Evolutionary conservation across 2,888 invertebrate species (phyloP), one percentile per base, ranked within the genome.

Genomic region (Meiosimyza platycephala): DNA sequence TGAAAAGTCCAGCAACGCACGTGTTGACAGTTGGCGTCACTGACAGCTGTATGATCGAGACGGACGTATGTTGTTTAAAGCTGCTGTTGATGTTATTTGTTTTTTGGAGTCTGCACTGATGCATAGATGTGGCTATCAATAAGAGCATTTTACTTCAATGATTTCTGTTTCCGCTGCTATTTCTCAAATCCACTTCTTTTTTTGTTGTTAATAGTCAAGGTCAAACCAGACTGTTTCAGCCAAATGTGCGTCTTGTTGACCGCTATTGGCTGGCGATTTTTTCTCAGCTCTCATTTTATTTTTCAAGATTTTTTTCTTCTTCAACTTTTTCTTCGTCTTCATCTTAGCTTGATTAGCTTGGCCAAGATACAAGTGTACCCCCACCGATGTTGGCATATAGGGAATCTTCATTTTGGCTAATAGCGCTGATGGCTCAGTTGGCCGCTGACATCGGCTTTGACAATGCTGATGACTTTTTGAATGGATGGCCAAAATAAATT

Each of bases 41-140:
- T 81, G 68, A 72, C 76, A 76, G 81, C 84, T 85, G 85, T 83
- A 85, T 85, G 81, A 84, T 86, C 85, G 86, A 85, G 85, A 86
- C 85, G 85, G 83, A 86, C 85, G 80, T 78, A 79, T 72, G 54
- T 66, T 74, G 57, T 18, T 63, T 70, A 72, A 12, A 73, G 68
- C 73, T 74, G 74, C 65, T 60, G 64, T 71, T 74, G 74, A 75
- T 78, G 52, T 71, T 59, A 28, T 28, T 74, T 73, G 71, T 74
- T 40, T n/a, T 48, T 40, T 33, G 70, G 55, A 54, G n/a, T n/a
- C 60, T 28, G 22, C 40, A 13, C 33, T 52, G 69, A 22, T 60
- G 69, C 60, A 28, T 22, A 54, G 70, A 50, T 66, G 70, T 67
- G 67, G 66, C 72, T 72, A 71, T 62, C 75, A 60, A 57, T 55